phyloP scores from a whole-genome alignment of 2,797 vertebrate genomes.

The Miichthys miiuy region DNA sequence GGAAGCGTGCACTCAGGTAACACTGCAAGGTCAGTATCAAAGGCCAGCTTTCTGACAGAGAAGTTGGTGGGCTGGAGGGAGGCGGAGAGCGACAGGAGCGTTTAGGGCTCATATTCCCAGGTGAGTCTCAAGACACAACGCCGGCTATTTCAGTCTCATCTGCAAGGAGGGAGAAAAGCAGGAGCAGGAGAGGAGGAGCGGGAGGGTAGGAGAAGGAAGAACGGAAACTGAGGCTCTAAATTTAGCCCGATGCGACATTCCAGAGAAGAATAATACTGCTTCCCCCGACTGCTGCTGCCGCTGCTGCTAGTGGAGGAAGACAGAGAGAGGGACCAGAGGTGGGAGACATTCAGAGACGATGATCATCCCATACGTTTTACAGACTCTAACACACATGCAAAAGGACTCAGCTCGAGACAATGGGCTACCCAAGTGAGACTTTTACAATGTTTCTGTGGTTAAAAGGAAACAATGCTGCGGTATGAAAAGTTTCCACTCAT shows the following conservation, averaged over 20 bases:
- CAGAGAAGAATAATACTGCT: conserved; percentile 79
- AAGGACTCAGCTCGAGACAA: conserved; percentile 13
- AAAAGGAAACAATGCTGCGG: conserved; percentile 20
- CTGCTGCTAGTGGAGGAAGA: conserved; percentile 45
- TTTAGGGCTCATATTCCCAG: conserved; percentile 59
- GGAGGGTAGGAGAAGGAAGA: conserved; percentile 68
- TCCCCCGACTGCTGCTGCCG: conserved; percentile 59
- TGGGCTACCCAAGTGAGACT: neutral
- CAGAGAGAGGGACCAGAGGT: conserved; percentile 38
- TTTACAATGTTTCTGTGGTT: conserved; percentile 17
- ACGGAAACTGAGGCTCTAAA: conserved; percentile 81
- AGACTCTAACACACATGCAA: conserved; percentile 15
- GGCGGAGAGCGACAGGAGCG: conserved; percentile 20
- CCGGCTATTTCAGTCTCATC: conserved; percentile 71
- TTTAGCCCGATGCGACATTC: conserved; percentile 84
- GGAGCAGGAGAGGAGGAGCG: conserved; percentile 57
- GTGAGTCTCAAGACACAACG: conserved; percentile 69
- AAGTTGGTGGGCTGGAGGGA: conserved; percentile 9
- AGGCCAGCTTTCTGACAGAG: neutral
- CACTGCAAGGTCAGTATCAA: conserved; percentile 15
- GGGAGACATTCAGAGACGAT: conserved; percentile 19
- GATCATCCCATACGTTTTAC: conserved; percentile 11
- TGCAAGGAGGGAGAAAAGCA: conserved; percentile 59
- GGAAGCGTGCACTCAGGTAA: neutral
- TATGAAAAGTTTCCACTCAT: conserved; percentile 49